Base-by-base conservation (phyloP, 2,113 vertebrate species). In the Archocentrus centrarchus region DNA sequence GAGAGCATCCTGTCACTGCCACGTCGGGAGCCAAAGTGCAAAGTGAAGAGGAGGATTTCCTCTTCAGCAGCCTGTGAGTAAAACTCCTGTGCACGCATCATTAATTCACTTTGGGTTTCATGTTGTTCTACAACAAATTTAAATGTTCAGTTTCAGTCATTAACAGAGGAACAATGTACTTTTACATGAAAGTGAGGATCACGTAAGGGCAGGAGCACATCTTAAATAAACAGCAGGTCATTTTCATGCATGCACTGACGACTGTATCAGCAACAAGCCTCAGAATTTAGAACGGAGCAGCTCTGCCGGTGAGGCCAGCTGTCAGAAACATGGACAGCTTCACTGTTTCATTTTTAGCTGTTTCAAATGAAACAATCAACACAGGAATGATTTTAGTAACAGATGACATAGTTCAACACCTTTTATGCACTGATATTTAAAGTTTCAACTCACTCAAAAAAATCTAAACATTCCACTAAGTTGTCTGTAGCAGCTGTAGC, bases 1-100 rank as follows among this genome's bases (percentile, higher is more conserved):
- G 93, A 88, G 94, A 87, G 86, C n/a, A 8, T 78, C 35, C n/a
- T 7, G 58, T 3, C 4, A 55, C 55, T 10, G 66, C 44, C 44
- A 53, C 50, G 44, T 47, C 1, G 3, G 27, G 18, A 20, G 17
- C 10, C 66, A 73, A 70, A 70, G 66, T 44, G 24, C 27, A 70
- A 70, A 70, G 24, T 10, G 32, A 55, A 15, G 39, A 58, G 24
- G 70, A 77, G 47, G 27, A 53, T 27, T 75, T 55, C 32, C 62
- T 79, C 32, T 55, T 35, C 64, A 70, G 7, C 44, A 35, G 27
- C 6, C 39, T 22, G 62, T 17, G 53, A 73, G 17, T 20, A 20
- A 53, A 32, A n/a, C 24, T 53, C 27, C 44, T 32, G 22, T 32
- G 44, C 66, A 53, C 47, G 53, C 10, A 32, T 32, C 17, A 53